Evolutionary conservation across 1,140 invertebrate genomes (phyloP).

Genomic region (Heliconius nattereri): DNA sequence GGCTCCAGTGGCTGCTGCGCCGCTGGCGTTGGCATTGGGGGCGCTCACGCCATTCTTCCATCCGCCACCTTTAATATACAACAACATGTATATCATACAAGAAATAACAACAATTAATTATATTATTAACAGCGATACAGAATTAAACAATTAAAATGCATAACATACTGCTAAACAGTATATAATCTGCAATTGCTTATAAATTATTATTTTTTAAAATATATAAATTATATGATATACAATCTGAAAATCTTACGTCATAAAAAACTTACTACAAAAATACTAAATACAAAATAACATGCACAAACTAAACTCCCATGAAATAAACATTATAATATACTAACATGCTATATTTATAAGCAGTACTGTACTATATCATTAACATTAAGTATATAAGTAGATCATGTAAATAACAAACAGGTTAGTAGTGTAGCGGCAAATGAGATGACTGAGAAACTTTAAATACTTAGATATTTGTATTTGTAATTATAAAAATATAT

Average conservation of each 20-base stretch:
- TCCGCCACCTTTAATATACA: slow-evolving; percentile 77
- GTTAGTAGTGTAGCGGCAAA: not conserved
- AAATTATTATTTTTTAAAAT: not conserved
- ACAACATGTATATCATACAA: slow-evolving; percentile 8
- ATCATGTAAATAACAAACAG: not conserved
- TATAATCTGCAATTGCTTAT: no score
- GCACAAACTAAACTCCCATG: slow-evolving; percentile 16
- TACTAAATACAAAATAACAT: not conserved
- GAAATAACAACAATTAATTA: not conserved
- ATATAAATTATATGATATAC: slow-evolving; percentile 9
- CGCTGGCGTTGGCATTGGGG: slow-evolving; percentile 55
- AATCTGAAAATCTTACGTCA: slow-evolving; percentile 65
- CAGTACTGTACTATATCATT: not conserved
- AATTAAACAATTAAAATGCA: no score
- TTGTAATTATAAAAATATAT: not conserved
- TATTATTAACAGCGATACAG: no score
- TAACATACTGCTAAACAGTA: no score
- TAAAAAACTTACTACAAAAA: not conserved
- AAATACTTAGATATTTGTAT: slow-evolving; percentile 4
- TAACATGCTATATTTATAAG: not conserved
- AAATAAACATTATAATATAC: not conserved
- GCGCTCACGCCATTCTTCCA: slow-evolving; percentile 73
- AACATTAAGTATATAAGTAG: not conserved
- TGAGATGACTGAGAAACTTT: slow-evolving; percentile 6
- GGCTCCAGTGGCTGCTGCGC: slow-evolving; percentile 49